These are phyloP conservation scores for Ypsolopha scabrella DNA, from an alignment of 2,888 invertebrate genomes.

Conservation along the genomic window DNA sequence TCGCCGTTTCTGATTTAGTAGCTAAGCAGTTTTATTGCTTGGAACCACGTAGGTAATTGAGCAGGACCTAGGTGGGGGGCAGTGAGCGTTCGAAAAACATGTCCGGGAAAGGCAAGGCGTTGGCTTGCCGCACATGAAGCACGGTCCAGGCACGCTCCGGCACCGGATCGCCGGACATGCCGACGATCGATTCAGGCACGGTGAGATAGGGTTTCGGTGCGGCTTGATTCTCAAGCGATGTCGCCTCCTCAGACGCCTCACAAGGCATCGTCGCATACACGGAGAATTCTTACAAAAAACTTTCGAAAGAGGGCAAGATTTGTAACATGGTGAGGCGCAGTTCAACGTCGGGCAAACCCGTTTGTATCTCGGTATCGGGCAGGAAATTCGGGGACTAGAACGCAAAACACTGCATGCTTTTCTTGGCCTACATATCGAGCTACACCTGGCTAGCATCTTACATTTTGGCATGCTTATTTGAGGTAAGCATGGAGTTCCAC, in stretches of 20 bases:
- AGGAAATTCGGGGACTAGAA: not conserved
- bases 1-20: too few relatives aligned
- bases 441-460: not conserved
- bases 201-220: slow-evolving; percentile 38
- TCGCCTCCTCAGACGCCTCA: slow-evolving; percentile 26
- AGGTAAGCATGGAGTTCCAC: too few relatives aligned
- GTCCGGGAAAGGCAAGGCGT: too few relatives aligned
- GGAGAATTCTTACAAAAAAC: slow-evolving; percentile 18
- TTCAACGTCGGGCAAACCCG: not conserved
- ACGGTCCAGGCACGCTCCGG: slow-evolving; percentile 27
- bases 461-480: not conserved
- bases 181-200: slow-evolving; percentile 41
- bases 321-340: slow-evolving; percentile 23
- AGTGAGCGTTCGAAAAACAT: too few relatives aligned
- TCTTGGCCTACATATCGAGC: too few relatives aligned
- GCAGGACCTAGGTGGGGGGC: too few relatives aligned
- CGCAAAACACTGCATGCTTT: too few relatives aligned
- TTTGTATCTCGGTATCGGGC: not conserved
- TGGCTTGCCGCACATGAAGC: too few relatives aligned
- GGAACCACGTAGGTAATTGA: too few relatives aligned
- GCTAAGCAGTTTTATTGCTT: too few relatives aligned
- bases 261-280: slow-evolving; percentile 40
- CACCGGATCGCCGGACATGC: slow-evolving; percentile 40
- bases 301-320: slow-evolving; percentile 6
- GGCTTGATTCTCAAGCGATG: slow-evolving; percentile 33